Evolutionary conservation across 2,888 invertebrate genomes (phyloP).

Genomic region (Spodoptera exigua): DNA sequence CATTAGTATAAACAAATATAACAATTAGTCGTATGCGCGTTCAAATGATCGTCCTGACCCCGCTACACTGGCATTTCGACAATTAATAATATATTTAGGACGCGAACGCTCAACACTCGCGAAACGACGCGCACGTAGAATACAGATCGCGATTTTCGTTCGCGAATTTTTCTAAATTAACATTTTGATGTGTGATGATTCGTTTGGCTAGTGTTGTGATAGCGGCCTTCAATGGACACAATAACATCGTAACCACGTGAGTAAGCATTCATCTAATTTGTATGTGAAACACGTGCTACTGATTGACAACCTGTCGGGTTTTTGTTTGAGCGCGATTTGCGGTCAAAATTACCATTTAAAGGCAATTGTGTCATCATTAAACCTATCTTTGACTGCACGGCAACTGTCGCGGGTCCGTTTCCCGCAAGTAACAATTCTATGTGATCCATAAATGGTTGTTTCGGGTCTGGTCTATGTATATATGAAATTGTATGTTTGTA

Average conservation of each 20-base stretch:
- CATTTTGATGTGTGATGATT: constrained; percentile 39
- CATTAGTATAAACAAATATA: constrained; percentile 34
- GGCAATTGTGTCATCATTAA: background rate
- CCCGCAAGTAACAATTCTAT: no score
- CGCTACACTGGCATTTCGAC: constrained; percentile 58
- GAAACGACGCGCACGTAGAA: constrained; percentile 55
- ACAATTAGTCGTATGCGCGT: constrained; percentile 40
- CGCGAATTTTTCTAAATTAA: constrained; percentile 52
- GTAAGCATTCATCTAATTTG: constrained; percentile 8
- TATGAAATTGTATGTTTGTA: no score
- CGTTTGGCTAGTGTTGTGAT: constrained; percentile 28
- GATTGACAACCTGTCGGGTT: constrained; percentile 23
- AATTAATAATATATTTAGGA: constrained; percentile 67
- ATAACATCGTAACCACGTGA: constrained; percentile 10
- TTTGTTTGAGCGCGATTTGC: constrained; percentile 8
- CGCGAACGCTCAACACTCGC: constrained; percentile 65
- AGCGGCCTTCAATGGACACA: constrained; percentile 17
- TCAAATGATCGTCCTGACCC: constrained; percentile 57
- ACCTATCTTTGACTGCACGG: background rate
- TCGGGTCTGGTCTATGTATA: no score
- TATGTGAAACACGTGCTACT: constrained; percentile 18
- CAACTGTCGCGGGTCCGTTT: no score
- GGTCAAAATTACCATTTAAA: background rate
- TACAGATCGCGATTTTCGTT: constrained; percentile 46
- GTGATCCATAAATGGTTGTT: no score